A percentile compares a stretch with the other conserved stretches of the same genome.
These are phyloP conservation scores for Dendronephthya gigantea DNA, from an alignment of 64 coral and sea anemone species.

Conservation along the genomic window DNA sequence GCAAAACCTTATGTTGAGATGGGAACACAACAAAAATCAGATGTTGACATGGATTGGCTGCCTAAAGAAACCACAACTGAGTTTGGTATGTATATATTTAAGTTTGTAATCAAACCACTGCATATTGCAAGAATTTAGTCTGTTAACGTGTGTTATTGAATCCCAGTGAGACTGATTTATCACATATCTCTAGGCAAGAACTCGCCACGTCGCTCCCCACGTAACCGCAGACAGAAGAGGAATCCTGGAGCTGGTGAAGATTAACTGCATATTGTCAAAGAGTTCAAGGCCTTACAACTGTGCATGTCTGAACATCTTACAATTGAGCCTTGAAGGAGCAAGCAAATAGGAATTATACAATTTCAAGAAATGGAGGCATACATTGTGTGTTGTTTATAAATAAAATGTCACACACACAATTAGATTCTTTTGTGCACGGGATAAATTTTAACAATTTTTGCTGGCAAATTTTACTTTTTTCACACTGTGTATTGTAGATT, in stretches of 20 bases:
- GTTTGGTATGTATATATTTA: conserved; percentile 61
- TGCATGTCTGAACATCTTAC: background rate
- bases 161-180: no score
- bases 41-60: conserved; percentile 94
- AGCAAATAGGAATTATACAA: background rate
- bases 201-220: conserved; percentile 87
- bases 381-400: background rate
- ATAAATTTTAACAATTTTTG: background rate
- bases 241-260: conserved; percentile 92
- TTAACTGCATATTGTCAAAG: background rate
- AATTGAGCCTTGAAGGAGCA: background rate
- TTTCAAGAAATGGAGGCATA: background rate
- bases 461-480: background rate
- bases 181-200: conserved; percentile 41
- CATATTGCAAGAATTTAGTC: background rate
- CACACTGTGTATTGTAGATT: background rate
- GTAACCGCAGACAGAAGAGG: conserved; percentile 89
- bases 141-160: no score
- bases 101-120: background rate
- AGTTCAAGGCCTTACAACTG: background rate
- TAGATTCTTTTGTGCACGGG: no score
- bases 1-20: conserved; percentile 57
- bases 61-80: conserved; percentile 96
- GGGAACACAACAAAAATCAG: conserved; percentile 80
- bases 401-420: background rate